These are phyloP conservation scores for Tholera decimalis DNA, from an alignment of 2,888 invertebrate genomes.

Conservation along the genomic window DNA sequence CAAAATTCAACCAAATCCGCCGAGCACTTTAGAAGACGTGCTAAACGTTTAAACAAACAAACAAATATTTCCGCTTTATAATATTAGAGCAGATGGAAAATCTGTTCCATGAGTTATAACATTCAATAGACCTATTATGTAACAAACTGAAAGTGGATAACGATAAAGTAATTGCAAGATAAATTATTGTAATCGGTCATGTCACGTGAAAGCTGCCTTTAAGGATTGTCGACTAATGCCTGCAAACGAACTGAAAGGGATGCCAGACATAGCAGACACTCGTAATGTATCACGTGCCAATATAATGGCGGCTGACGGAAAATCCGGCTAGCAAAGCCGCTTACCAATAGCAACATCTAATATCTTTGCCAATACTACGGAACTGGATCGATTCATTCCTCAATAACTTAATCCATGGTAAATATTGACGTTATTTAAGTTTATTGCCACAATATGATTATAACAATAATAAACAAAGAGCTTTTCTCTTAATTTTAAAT, in stretches of 20 bases:
- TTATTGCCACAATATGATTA: constrained; percentile 29
- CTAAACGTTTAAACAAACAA: no score
- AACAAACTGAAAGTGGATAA: neutral
- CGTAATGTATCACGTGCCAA: constrained; percentile 41
- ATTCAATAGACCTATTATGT: neutral
- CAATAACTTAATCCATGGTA: constrained; percentile 13
- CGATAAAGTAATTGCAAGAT: constrained; percentile 2
- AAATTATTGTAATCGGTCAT: constrained; percentile 4
- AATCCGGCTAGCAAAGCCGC: constrained; percentile 18
- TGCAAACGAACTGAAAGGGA: constrained; percentile 32
- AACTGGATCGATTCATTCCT: constrained; percentile 38
- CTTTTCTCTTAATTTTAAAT: constrained; percentile 29
- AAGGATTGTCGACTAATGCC: constrained; percentile 25
- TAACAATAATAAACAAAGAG: constrained; percentile 20
- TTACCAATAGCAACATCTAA: constrained; percentile 23
- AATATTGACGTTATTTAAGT: constrained; percentile 34
- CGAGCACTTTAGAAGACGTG: no score
- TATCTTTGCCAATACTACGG: constrained; percentile 9
- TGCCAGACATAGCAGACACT: constrained; percentile 26
- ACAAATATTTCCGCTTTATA: no score
- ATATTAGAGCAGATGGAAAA: no score
- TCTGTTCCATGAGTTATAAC: neutral
- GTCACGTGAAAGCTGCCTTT: constrained; percentile 28
- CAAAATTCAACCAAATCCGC: no score
- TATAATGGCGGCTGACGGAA: constrained; percentile 4